Conservation (phyloP, 2,797 vertebrate genomes). For the Falco rusticolus region DNA sequence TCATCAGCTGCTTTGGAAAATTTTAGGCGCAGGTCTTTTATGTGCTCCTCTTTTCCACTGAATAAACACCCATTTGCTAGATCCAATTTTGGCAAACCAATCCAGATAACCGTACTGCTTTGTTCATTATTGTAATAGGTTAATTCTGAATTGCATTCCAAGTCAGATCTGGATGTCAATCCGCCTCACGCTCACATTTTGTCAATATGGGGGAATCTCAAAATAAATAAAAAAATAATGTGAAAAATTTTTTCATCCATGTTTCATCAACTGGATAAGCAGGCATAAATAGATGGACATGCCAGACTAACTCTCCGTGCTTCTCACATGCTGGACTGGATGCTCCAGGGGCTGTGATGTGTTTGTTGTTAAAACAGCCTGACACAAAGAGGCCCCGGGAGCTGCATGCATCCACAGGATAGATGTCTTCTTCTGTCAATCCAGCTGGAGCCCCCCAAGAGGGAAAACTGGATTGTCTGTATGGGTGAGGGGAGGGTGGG, state of each 20-base stretch:
- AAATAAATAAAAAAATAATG: background rate
- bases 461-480: constrained; percentile 8
- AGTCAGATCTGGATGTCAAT: background rate
- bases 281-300: background rate
- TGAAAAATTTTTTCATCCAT: background rate
- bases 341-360: constrained; percentile 65
- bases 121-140: background rate
- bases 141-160: background rate
- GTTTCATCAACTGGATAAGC: background rate
- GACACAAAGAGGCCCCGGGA: constrained; percentile 41
- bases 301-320: background rate
- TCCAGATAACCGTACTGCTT: background rate
- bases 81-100: background rate
- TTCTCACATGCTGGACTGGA: background rate
- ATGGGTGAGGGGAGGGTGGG: background rate
- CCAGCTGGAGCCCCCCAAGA: background rate
- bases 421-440: constrained; percentile 58
- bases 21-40: background rate
- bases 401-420: constrained; percentile 49
- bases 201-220: background rate
- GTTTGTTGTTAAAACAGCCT: constrained; percentile 78
- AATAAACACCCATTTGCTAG: background rate
- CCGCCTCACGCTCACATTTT: background rate
- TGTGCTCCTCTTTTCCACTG: background rate
- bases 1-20: background rate